These are phyloP conservation scores for Syndactyla subalaris DNA, from an alignment of 2,797 vertebrate genomes.

Conservation along the genomic window DNA sequence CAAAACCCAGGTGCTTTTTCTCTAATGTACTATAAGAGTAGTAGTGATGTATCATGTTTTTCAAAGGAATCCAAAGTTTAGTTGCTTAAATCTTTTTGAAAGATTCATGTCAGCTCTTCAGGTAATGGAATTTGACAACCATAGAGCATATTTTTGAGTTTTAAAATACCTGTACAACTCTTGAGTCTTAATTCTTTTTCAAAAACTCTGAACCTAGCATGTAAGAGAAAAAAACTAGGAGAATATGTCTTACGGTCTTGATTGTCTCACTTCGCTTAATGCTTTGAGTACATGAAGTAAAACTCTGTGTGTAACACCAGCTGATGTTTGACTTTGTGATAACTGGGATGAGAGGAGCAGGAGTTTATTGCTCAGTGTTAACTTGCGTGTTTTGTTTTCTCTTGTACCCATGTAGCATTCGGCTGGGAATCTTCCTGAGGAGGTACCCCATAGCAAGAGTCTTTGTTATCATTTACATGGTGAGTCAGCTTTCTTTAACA, in stretches of 20 bases:
- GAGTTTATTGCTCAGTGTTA: not conserved
- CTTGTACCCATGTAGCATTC: constrained; percentile 82
- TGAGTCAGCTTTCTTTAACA: constrained; percentile 74
- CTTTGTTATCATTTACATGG: constrained; percentile 97
- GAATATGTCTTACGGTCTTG: not conserved
- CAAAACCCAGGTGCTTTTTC: not conserved
- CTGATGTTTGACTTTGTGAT: not conserved
- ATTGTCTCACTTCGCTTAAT: not conserved
- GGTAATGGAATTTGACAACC: not conserved
- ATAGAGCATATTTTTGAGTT: not conserved
- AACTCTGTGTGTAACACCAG: not conserved
- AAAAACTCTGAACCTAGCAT: not conserved
- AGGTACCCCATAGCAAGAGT: constrained; percentile 94
- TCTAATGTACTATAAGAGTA: not conserved
- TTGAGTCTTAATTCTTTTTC: not conserved
- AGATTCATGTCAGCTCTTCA: not conserved
- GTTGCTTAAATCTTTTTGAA: not conserved
- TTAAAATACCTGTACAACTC: not conserved
- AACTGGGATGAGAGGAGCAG: not conserved
- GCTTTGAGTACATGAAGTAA: not conserved
- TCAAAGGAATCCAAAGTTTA: not conserved
- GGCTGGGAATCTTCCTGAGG: constrained; percentile 95
- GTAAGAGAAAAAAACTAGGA: not conserved
- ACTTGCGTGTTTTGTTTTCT: not conserved
- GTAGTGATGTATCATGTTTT: not conserved